Percentiles rank a stretch among this genome's conserved stretches.
Conservation (phyloP, 1,140 invertebrate species). For the Pachypsylla venusta region DNA sequence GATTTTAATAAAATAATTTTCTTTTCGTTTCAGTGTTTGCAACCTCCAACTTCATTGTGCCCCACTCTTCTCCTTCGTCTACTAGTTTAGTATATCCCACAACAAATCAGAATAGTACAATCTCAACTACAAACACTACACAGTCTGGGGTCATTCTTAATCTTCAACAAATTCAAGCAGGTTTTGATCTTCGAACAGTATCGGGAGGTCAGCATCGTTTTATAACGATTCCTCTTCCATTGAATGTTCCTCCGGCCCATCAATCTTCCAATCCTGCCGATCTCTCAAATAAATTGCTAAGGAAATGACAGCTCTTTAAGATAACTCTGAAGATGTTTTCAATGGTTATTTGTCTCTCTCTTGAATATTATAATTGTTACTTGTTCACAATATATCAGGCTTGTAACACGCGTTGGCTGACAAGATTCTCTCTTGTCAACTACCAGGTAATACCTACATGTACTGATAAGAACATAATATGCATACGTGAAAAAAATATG, state of each 20-base stretch:
- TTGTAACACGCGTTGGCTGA: no score
- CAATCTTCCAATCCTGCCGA: background rate
- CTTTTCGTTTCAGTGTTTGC: background rate
- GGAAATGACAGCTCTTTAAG: background rate
- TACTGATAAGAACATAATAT: no score
- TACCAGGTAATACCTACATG: no score
- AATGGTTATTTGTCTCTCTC: background rate
- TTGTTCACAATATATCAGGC: no score
- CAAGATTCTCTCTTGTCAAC: no score
- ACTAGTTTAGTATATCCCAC: background rate
- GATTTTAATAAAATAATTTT: no score
- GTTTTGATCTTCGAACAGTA: background rate
- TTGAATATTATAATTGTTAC: background rate
- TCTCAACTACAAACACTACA: background rate
- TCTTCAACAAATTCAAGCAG: constrained; percentile 1
- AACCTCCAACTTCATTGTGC: background rate
- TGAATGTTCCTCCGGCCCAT: background rate
- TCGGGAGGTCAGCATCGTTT: background rate
- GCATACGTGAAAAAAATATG: no score
- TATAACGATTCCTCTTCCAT: background rate
- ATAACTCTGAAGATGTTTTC: background rate
- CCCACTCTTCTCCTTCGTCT: background rate
- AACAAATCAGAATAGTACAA: background rate
- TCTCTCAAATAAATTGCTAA: background rate
- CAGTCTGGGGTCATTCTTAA: constrained; percentile 2